Percentiles rank a stretch among this genome's conserved stretches.
These are phyloP conservation scores for Poeciliopsis infans DNA, from an alignment of 2,797 vertebrate species.

Conservation along the genomic window DNA sequence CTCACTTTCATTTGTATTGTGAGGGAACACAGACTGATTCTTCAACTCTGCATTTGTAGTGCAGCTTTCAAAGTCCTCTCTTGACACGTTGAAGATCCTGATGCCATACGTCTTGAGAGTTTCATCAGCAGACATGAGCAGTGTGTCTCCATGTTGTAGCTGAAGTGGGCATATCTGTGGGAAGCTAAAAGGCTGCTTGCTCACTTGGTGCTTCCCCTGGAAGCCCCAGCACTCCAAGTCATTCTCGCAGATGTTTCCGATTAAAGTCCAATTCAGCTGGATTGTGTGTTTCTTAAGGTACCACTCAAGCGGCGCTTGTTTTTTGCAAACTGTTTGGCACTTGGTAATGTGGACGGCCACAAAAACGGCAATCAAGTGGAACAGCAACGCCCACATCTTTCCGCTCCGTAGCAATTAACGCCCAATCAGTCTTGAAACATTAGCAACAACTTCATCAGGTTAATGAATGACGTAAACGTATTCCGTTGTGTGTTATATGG, in stretches of 20 bases:
- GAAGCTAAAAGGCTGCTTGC: slow-evolving; percentile 51
- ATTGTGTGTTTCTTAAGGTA: slow-evolving; percentile 58
- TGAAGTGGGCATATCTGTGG: slow-evolving; percentile 87
- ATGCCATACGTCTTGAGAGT: slow-evolving; percentile 80
- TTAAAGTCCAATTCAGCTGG: slow-evolving; percentile 82
- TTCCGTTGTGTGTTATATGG: slow-evolving; percentile 3
- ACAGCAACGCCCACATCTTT: slow-evolving; percentile 49
- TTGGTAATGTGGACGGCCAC: slow-evolving; percentile 36
- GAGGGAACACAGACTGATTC: slow-evolving; percentile 76
- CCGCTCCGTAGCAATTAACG: slow-evolving; percentile 8
- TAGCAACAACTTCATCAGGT: slow-evolving; percentile 20
- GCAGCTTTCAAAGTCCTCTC: slow-evolving; percentile 82
- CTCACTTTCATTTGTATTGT: slow-evolving; percentile 70
- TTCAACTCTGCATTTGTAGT: slow-evolving; percentile 49
- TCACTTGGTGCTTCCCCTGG: slow-evolving; percentile 34
- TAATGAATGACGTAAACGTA: slow-evolving; percentile 9
- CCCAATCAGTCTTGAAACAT: slow-evolving; percentile 32
- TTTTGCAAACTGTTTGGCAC: slow-evolving; percentile 75
- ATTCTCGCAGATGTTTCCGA: slow-evolving; percentile 76
- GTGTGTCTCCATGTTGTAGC: slow-evolving; percentile 83
- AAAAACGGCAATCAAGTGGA: slow-evolving; percentile 46
- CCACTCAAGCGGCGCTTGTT: slow-evolving; percentile 75
- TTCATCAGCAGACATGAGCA: slow-evolving; percentile 79
- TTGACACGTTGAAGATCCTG: slow-evolving; percentile 83
- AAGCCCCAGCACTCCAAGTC: slow-evolving; percentile 79